Evolutionary conservation across 2,113 vertebrate genomes (phyloP), one percentile per base, ranked within the genome.

Genomic region (Ptilorrhoa leucosticta): DNA sequence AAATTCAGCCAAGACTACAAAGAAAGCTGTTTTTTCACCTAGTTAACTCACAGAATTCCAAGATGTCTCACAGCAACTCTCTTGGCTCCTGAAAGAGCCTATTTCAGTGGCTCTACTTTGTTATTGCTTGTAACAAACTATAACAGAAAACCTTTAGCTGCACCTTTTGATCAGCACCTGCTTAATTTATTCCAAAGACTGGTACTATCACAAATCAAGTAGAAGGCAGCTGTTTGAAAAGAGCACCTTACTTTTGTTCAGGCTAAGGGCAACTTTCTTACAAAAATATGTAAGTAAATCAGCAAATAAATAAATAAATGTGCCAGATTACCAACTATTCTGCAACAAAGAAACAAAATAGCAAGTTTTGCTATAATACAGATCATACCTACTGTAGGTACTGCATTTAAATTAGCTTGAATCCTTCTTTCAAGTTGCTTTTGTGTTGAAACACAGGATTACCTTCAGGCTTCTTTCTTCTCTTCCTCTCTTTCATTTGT

Each of bases 331-430:
- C 37, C 37, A 87, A 37, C 21, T 71, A 33, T 19, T 91, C 47
- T 39, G 15, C 53, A 82, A 18, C 17, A 16, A 66, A 87, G 35
- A 65, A 87, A 42, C 6, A 53, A 56, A 65, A 70, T 0, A 28
- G 30, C 11, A 70, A 40, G 6, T 39, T 83, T 68, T 75, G 18
- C 39, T 70, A 5, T 15, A 66, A 56, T 18, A 58, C 2, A 3
- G 15, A 23, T 45, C 21, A 27, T 90, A 98, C 96, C 97, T 98
- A 93, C 95, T 86, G 35, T 96, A 98, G 18, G 96, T 86, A 35
- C 91, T 93, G 75, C 97, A 97, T 45, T 87, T 83, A 91, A 97
- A 97, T 20, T 92, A 97, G 12, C 69, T 90, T 33, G 18, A 40
- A 66, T 27, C 39, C 33, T 90, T 73, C 57, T 75, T 87, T 84